A percentile compares a stretch with the other conserved stretches of the same genome.
phyloP scores from a whole-genome alignment of 2,113 vertebrate genomes.

The Lepidothrix coronata region DNA sequence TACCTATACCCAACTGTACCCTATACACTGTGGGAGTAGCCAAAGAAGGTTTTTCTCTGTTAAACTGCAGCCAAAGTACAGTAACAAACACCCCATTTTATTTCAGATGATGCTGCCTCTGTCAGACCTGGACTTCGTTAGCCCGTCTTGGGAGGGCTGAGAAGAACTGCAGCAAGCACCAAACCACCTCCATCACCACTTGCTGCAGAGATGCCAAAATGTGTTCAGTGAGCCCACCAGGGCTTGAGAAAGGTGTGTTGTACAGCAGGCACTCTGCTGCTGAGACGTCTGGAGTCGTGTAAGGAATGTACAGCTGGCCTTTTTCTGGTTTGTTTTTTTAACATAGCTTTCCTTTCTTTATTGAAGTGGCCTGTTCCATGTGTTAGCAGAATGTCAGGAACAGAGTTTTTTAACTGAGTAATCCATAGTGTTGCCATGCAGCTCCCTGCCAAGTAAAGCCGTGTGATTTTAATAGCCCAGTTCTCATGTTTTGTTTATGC shows the following conservation, averaged over 20 bases:
- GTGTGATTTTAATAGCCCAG: constrained; percentile 16
- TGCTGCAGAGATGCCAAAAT: neutral
- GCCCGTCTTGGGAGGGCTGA: neutral
- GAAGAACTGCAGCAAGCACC: neutral
- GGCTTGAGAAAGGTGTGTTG: neutral
- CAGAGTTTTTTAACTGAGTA: neutral
- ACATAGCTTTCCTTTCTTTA: neutral
- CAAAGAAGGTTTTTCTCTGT: neutral
- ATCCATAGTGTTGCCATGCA: neutral
- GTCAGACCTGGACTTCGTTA: neutral
- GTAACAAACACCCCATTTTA: neutral
- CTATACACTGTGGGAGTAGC: fast-evolving
- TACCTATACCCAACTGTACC: neutral
- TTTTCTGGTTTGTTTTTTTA: neutral
- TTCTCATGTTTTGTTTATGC: neutral
- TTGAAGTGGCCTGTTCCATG: neutral
- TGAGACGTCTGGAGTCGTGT: too few relatives aligned
- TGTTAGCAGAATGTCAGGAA: neutral
- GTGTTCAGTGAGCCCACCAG: neutral
- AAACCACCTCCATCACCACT: neutral
- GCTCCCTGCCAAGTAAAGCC: neutral
- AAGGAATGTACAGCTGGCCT: neutral
- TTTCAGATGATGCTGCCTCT: constrained; percentile 60
- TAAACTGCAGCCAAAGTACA: neutral
- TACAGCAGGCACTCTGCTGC: neutral